phyloP scores from a whole-genome alignment of 2,797 vertebrate species.

The Loriculus beryllinus region DNA sequence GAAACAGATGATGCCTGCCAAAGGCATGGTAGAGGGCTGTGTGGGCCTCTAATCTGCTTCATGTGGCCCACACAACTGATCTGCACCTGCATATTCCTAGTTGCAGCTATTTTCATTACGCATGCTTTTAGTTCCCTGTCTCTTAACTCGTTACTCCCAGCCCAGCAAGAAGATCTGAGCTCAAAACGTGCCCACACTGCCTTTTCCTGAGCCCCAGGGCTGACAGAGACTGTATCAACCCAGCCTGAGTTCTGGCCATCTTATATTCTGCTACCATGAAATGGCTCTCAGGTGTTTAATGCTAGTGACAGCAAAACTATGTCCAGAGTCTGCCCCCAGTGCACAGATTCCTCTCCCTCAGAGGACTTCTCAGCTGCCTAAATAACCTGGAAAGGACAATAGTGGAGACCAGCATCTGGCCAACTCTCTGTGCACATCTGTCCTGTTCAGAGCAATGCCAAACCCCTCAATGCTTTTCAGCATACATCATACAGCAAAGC shows the following conservation, averaged over 20 bases:
- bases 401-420: neutral
- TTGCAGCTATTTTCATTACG: neutral
- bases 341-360: neutral
- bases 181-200: neutral
- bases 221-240: neutral
- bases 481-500: neutral
- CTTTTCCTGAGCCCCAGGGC: neutral
- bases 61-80: neutral
- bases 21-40: neutral
- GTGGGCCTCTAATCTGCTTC: neutral
- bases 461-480: neutral
- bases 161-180: neutral
- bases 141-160: neutral
- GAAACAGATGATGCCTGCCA: neutral
- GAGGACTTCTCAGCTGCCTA: neutral
- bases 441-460: neutral
- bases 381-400: neutral
- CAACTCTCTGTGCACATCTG: accelerated
- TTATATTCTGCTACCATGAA: neutral
- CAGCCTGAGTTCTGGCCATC: neutral
- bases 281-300: neutral
- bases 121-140: neutral
- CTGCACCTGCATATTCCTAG: neutral
- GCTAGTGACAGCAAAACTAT: neutral
- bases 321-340: neutral